Percentiles rank a stretch among this genome's conserved stretches.
These are phyloP conservation scores for Euclidia mi DNA, from an alignment of 2,888 invertebrate genomes.

Conservation along the genomic window DNA sequence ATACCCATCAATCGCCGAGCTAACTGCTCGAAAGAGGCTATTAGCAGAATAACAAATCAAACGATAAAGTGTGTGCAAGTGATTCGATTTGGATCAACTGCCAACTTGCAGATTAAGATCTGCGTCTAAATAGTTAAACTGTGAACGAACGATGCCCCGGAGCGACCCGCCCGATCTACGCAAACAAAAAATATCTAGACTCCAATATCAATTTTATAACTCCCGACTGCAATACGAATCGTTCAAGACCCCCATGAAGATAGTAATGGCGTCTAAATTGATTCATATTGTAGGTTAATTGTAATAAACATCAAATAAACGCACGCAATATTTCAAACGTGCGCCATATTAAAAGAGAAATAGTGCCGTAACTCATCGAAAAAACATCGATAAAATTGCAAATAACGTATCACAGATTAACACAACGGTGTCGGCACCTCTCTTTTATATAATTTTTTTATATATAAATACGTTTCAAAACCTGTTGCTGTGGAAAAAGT, in stretches of 20 bases:
- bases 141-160: conserved; percentile 24
- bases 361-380: conserved; percentile 61
- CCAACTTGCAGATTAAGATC: conserved; percentile 19
- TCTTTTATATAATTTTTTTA: conserved; percentile 50
- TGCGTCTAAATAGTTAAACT: conserved; percentile 24
- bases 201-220: conserved; percentile 26
- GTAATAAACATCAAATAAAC: conserved; percentile 48
- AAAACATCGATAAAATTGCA: conserved; percentile 72
- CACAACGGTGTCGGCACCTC: conserved; percentile 69
- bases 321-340: conserved; percentile 39
- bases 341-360: conserved; percentile 41
- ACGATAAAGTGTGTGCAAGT: conserved; percentile 16
- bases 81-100: conserved; percentile 26
- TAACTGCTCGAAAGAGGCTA: conserved; percentile 21
- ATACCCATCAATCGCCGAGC: conserved; percentile 21
- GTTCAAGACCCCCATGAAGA: conserved; percentile 39
- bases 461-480: conserved; percentile 70
- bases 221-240: conserved; percentile 29
- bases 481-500: conserved; percentile 76
- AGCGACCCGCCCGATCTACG: conserved; percentile 9
- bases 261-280: conserved; percentile 34
- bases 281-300: conserved; percentile 47
- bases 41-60: conserved; percentile 27
- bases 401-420: conserved; percentile 67
- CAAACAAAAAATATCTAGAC: conserved; percentile 29